Conservation (phyloP, 2,888 invertebrate species). For the Ditula angustiorana region DNA sequence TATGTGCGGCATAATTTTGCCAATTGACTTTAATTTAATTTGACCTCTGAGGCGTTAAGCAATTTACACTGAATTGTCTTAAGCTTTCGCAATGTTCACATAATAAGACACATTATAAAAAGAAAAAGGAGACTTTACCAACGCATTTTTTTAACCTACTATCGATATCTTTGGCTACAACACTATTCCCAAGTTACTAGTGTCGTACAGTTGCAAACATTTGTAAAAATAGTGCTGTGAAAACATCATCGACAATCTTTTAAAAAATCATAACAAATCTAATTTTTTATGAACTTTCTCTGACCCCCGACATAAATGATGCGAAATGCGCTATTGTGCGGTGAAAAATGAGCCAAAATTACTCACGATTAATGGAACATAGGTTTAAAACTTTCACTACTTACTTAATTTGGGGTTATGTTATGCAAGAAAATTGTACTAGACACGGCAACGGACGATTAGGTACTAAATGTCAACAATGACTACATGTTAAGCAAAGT, state of each 20-base stretch:
- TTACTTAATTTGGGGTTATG: constrained; percentile 25
- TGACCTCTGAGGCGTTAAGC: constrained; percentile 40
- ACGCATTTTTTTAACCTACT: too few relatives aligned
- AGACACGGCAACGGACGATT: constrained; percentile 28
- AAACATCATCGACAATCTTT: constrained; percentile 9
- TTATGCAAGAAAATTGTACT: constrained; percentile 32
- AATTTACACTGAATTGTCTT: neutral
- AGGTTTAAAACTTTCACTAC: constrained; percentile 37
- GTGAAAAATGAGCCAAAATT: constrained; percentile 39
- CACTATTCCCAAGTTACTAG: neutral
- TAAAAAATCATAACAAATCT: neutral
- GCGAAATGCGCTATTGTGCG: constrained; percentile 35
- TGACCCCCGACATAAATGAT: constrained; percentile 39
- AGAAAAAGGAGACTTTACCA: too few relatives aligned
- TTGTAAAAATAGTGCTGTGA: constrained; percentile 22
- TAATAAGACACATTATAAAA: too few relatives aligned
- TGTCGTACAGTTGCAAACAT: neutral
- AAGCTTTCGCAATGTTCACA: neutral
- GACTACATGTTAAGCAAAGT: neutral
- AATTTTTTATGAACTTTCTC: constrained; percentile 31
- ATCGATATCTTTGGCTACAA: neutral
- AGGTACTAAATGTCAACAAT: constrained; percentile 13
- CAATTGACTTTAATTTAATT: constrained; percentile 47
- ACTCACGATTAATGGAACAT: constrained; percentile 38
- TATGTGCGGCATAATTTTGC: constrained; percentile 47